These are phyloP conservation scores for Muscina levida DNA, from an alignment of 2,888 invertebrate species.

Conservation along the genomic window DNA sequence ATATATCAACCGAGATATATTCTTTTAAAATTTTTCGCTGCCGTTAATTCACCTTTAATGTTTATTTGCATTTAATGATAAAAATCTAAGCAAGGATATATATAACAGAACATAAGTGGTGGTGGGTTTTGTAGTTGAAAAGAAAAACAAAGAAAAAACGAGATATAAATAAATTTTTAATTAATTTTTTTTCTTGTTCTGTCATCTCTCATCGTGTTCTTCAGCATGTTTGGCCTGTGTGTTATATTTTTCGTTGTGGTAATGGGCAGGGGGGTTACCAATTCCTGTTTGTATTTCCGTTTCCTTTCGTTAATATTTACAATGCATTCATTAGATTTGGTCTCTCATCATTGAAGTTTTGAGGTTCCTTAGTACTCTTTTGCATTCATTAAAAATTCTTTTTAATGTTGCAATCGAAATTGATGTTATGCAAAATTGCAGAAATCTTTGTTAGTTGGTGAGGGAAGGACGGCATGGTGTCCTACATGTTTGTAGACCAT, in stretches of 20 bases:
- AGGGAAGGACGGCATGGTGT: constrained; percentile 5
- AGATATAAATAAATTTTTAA: constrained; percentile 55
- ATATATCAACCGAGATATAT: background rate
- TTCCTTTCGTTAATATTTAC: background rate
- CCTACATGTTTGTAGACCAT: background rate
- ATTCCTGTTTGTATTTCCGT: background rate
- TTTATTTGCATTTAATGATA: constrained; percentile 36
- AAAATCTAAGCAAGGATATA: constrained; percentile 32
- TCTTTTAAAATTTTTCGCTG: constrained; percentile 1
- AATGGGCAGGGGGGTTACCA: constrained; percentile 16
- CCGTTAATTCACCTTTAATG: background rate
- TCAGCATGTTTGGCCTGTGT: background rate
- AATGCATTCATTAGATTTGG: too few species aligned
- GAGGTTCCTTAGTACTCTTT: constrained; percentile 18
- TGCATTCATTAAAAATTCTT: constrained; percentile 73
- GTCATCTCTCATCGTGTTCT: too few species aligned
- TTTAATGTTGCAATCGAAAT: constrained; percentile 77
- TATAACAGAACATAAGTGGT: constrained; percentile 21
- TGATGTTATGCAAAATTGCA: constrained; percentile 74
- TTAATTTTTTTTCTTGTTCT: constrained; percentile 30
- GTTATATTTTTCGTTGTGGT: background rate
- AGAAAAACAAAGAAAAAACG: too few species aligned
- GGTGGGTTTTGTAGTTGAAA: background rate
- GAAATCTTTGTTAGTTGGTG: constrained; percentile 36
- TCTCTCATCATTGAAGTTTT: background rate